phyloP scores from a whole-genome alignment of 2,888 invertebrate genomes.

The Hemistola chrysoprasaria region DNA sequence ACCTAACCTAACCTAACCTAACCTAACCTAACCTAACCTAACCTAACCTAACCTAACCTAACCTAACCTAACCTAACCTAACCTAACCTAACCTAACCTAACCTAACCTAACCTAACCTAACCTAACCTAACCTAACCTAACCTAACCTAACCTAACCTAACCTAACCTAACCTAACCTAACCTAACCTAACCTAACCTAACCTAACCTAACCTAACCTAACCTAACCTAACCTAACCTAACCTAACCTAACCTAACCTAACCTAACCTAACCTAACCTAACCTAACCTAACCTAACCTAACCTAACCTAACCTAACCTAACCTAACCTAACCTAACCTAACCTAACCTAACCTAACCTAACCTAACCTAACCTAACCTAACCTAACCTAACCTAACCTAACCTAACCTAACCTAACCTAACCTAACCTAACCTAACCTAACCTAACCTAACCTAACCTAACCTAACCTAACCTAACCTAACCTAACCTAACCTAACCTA shows the following conservation, averaged over 20 bases:
- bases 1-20: constrained; percentile 2
- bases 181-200: constrained; percentile 2
- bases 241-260: constrained; percentile 2
- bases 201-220: constrained; percentile 2
- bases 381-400: constrained; percentile 2
- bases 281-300: constrained; percentile 2
- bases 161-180: constrained; percentile 2
- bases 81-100: constrained; percentile 2
- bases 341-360: constrained; percentile 2
- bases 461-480: constrained; percentile 2
- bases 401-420: constrained; percentile 2
- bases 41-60: constrained; percentile 2
- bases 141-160: constrained; percentile 2
- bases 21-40: constrained; percentile 2
- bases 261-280: constrained; percentile 2
- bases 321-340: constrained; percentile 2
- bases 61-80: constrained; percentile 2
- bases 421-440: constrained; percentile 2
- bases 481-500: constrained; percentile 2
- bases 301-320: constrained; percentile 2
- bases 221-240: constrained; percentile 2
- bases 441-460: constrained; percentile 2
- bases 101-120: constrained; percentile 2
- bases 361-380: constrained; percentile 2
- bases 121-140: constrained; percentile 2